Evolutionary conservation across 2,797 vertebrate species (phyloP), one percentile per base, ranked within the genome.

Genomic region (Liasis olivaceus): DNA sequence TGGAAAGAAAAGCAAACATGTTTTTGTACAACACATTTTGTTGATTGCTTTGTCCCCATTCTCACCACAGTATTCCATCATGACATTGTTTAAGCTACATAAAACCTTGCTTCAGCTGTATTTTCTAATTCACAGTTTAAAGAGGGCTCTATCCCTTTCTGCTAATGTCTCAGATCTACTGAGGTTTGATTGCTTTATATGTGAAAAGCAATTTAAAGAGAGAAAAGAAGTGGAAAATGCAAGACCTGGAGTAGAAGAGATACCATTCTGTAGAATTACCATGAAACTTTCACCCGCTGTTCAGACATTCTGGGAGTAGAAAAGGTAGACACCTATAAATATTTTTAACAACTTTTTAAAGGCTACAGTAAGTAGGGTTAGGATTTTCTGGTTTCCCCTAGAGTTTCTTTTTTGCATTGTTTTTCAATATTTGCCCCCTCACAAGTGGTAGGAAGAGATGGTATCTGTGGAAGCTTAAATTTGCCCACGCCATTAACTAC

Each of bases 141-240:
- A 14, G 77, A 63, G 24, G 72, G 56, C 1, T 77, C 13, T 2
- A 5, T 72, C 36, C 87, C 91, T 85, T 64, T 59, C 84, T 91
- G 4, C 85, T 89, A 0, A 20, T 1, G 28, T 31, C 59, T 93
- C 60, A 63, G 86, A 89, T 54, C 54, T 62, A 59, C 88, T 86
- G 0, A 1, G 24, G 5, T 28, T 86, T 86, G 88, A 90, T 58
- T 93, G 86, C 93, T 94, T 93, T 89, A 72, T 91, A 47, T 2
- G 64, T 81, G 58, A 87, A 89, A 92, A 95, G 88, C 77, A 90
- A 86, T 91, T 85, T 85, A 54, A 54, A 54, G 14, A n/a, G n/a
- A 20, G 89, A 93, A 24, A 26, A 93, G 94, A 95, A 96, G 94
- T 94, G 91, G 94, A 95, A 95, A 60, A 58, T n/a, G 87, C 93